Conservation (phyloP, 2,797 vertebrate genomes). For the Macroramphosus scolopax region DNA sequence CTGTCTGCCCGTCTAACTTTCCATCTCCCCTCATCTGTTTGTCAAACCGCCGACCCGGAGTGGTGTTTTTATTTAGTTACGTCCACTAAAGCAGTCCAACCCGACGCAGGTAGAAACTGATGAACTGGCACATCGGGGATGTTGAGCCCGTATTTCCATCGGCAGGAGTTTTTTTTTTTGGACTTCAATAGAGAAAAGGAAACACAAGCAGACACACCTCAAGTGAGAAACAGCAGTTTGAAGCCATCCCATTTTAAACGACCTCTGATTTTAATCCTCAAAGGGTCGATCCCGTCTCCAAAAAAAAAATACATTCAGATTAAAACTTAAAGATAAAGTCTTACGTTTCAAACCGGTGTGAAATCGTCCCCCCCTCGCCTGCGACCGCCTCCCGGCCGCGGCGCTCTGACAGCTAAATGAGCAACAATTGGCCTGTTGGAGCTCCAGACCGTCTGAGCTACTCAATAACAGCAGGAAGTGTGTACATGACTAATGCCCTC, state of each 20-base stretch:
- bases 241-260: conserved; percentile 12
- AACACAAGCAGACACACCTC: not conserved
- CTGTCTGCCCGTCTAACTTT: conserved; percentile 32
- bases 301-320: conserved; percentile 18
- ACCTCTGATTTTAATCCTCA: conserved; percentile 13
- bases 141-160: conserved; percentile 3
- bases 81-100: conserved; percentile 13
- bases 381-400: conserved; percentile 27
- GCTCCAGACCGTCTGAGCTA: conserved; percentile 41
- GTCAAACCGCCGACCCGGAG: conserved; percentile 12
- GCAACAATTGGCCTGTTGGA: conserved; percentile 54
- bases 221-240: conserved; percentile 12
- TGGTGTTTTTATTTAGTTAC: conserved; percentile 23
- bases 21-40: conserved; percentile 26
- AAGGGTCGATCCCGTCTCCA: conserved; percentile 14
- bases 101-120: conserved; percentile 10
- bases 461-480: conserved; percentile 63
- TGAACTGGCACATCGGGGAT: conserved; percentile 7
- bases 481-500: conserved; percentile 61
- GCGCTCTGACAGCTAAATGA: conserved; percentile 62
- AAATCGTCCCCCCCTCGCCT: conserved; percentile 19
- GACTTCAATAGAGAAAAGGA: conserved; percentile 4
- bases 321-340: conserved; percentile 16
- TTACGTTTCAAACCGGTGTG: conserved; percentile 23
- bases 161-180: conserved; percentile 7